Base-by-base conservation (phyloP, 2,888 invertebrate species). In the Tachina grossa region DNA sequence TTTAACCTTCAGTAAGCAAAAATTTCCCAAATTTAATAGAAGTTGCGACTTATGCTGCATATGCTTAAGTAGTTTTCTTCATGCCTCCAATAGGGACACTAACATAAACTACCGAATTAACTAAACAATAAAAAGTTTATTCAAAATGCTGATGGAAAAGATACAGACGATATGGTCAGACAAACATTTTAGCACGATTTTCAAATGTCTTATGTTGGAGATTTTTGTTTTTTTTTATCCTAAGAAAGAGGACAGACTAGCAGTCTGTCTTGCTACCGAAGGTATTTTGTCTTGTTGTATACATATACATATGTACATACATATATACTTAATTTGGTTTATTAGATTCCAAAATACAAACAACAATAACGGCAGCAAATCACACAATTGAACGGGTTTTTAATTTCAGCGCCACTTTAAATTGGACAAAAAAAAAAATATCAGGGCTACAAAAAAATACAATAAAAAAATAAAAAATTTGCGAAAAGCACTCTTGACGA, bases 381-480 rank as follows among this genome's bases (percentile, higher is more conserved):
- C 22, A 53, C 31, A 66, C 78, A 68, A 81, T 75, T 71, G 57
- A 76, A 71, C 79, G 79, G 79, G 84, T 84, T 84, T 84, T 71
- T 71, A 84, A 75, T 84, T 84, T 84, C 84, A 84, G 79, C 84
- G 84, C 84, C 84, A 84, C 84, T 84, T 84, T 71, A 76, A 81
- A 69, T 53, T n/a, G 4, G 1, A 45, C 10, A 41, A 14, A 3
- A 6, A 31, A 71, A 66, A 31, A 77, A 45, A 65, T 31, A 19
- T n/a, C 31, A 75, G 39, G 47, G 11, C 22, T 31, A 9, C 22
- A 39, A 57, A 78, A 65, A 66, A 39, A 39, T 41, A 49, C 22
- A 68, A 65, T 5, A 22, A 11, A 19, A 8, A 49, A 51, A 49
- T n/a, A 65, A 59, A 59, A 47, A 51, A 31, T n/a, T 66, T 13